A percentile compares a stretch with the other conserved stretches of the same genome.
Evolutionary conservation across 2,888 invertebrate species (phyloP).

Genomic region (Cordilura impudica): DNA sequence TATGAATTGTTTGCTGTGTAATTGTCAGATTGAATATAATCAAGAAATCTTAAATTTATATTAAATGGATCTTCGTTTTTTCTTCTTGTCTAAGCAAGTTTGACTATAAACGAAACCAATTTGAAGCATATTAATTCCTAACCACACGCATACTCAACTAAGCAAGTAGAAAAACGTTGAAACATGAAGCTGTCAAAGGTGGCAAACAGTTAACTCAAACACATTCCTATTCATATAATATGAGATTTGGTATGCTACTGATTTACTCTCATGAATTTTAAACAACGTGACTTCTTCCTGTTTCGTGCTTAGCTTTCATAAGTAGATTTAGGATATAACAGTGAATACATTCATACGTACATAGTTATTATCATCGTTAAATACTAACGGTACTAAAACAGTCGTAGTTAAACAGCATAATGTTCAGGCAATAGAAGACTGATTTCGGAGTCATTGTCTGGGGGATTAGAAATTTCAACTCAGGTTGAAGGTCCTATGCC

Average conservation of each 20-base stretch:
- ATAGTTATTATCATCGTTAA: constrained; percentile 38
- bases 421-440: too few species aligned
- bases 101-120: constrained; percentile 29
- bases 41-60: constrained; percentile 13
- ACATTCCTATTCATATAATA: too few species aligned
- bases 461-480: too few species aligned
- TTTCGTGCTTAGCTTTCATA: constrained; percentile 54
- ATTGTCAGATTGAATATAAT: not conserved
- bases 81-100: not conserved
- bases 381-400: not conserved
- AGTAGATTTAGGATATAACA: constrained; percentile 9
- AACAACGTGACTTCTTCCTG: constrained; percentile 55
- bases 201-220: too few species aligned
- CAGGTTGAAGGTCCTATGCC: too few species aligned
- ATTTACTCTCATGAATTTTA: constrained; percentile 58
- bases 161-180: constrained; percentile 56
- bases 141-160: constrained; percentile 47
- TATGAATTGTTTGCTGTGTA: not conserved
- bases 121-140: constrained; percentile 52
- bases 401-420: not conserved
- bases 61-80: not conserved
- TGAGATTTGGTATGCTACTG: constrained; percentile 2
- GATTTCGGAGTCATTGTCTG: too few species aligned
- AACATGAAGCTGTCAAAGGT: constrained; percentile 37
- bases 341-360: not conserved